Conservation (phyloP, 2,797 vertebrate genomes). For the Alectoris magna region DNA sequence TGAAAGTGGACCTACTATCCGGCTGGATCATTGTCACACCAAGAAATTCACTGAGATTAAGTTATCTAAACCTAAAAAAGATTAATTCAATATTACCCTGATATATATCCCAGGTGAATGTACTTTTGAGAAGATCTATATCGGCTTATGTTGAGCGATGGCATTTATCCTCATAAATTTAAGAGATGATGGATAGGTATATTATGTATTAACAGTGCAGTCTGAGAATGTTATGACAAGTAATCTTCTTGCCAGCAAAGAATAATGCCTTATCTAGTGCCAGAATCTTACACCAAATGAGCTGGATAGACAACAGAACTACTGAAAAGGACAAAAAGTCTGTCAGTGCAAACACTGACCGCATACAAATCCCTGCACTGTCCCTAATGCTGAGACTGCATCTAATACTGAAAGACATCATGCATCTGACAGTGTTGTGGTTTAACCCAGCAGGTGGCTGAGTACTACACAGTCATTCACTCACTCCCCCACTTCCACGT, state of each 20-base stretch:
- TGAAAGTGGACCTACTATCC: neutral
- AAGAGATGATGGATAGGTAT: conserved; percentile 8
- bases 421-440: neutral
- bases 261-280: neutral
- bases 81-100: conserved; percentile 1
- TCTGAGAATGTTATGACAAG: neutral
- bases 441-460: too few relatives aligned
- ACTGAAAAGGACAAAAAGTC: neutral
- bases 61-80: neutral
- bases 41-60: conserved; percentile 3
- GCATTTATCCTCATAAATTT: conserved; percentile 23
- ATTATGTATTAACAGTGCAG: neutral
- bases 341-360: neutral
- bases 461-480: too few relatives aligned
- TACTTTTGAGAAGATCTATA: neutral
- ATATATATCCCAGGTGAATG: neutral
- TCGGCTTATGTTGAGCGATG: neutral
- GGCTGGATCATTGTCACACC: neutral
- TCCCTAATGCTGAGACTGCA: neutral
- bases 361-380: neutral
- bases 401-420: neutral
- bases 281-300: neutral
- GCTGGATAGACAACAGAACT: neutral
- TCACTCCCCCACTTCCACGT: too few relatives aligned
- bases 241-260: neutral